Evolutionary conservation across 2,797 vertebrate genomes (phyloP).

Genomic region (Bovichtus diacanthus): DNA sequence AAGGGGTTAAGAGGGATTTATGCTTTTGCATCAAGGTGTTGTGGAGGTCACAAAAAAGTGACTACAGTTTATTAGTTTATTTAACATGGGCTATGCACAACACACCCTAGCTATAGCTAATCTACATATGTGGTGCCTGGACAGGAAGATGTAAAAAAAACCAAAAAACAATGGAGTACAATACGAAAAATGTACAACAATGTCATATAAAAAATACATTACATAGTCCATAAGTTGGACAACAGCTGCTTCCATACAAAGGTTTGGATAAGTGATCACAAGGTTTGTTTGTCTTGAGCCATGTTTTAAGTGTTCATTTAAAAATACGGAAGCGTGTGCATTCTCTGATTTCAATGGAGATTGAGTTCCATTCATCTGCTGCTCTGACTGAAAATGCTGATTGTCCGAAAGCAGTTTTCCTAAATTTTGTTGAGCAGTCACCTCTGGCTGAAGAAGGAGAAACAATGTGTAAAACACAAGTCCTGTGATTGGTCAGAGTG

Average conservation of each 20-base stretch:
- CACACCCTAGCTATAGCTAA: too few relatives aligned
- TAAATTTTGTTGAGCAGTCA: neutral
- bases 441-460: neutral
- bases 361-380: neutral
- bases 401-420: neutral
- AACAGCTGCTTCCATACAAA: neutral
- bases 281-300: too few relatives aligned
- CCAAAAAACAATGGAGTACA: too few relatives aligned
- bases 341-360: neutral
- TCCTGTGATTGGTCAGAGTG: neutral
- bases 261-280: too few relatives aligned
- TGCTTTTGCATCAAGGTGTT: constrained; percentile 8
- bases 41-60: neutral
- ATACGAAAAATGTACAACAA: neutral
- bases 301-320: too few relatives aligned
- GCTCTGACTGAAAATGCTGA: neutral
- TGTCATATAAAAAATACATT: neutral
- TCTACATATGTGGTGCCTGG: too few relatives aligned
- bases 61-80: neutral
- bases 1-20: constrained; percentile 17
- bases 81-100: too few relatives aligned
- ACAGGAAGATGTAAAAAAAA: too few relatives aligned
- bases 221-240: neutral
- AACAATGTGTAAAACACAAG: neutral
- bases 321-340: too few relatives aligned